Conservation (phyloP, 2,113 vertebrate species). For the Cryptotis parvus region DNA sequence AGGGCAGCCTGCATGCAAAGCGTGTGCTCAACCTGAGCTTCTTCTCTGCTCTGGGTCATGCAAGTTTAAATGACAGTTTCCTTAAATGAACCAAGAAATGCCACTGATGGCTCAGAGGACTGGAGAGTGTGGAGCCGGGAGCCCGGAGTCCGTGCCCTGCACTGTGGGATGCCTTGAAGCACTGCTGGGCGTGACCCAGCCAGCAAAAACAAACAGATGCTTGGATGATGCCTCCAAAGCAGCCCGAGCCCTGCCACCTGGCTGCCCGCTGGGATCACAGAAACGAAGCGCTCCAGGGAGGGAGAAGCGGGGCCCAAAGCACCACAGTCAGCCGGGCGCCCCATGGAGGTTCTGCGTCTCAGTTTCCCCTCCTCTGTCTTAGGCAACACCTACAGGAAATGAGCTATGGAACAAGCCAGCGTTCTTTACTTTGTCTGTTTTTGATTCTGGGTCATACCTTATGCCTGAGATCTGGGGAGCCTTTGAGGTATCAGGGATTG, state of each 20-base stretch:
- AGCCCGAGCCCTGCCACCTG: background rate
- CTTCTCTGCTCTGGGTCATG: too few species aligned
- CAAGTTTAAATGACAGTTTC: background rate
- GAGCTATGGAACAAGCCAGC: background rate
- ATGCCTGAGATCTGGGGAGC: too few species aligned
- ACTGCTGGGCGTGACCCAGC: too few species aligned
- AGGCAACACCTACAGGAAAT: background rate
- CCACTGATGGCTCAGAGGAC: background rate
- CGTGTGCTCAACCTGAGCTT: too few species aligned
- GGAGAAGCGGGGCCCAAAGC: background rate
- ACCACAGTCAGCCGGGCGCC: background rate
- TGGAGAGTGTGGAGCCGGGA: too few species aligned
- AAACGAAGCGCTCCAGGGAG: background rate
- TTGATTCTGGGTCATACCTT: too few species aligned
- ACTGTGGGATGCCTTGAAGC: too few species aligned
- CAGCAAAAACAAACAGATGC: too few species aligned
- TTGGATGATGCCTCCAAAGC: background rate
- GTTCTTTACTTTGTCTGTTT: too few species aligned
- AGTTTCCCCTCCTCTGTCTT: background rate
- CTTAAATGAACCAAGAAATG: background rate
- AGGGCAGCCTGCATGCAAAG: too few species aligned
- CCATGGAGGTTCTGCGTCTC: background rate
- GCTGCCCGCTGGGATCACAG: background rate
- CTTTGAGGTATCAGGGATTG: too few species aligned
- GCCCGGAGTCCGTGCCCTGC: too few species aligned